phyloP scores from a whole-genome alignment of 2,888 invertebrate genomes.

The Cyrtodaria siliqua region DNA sequence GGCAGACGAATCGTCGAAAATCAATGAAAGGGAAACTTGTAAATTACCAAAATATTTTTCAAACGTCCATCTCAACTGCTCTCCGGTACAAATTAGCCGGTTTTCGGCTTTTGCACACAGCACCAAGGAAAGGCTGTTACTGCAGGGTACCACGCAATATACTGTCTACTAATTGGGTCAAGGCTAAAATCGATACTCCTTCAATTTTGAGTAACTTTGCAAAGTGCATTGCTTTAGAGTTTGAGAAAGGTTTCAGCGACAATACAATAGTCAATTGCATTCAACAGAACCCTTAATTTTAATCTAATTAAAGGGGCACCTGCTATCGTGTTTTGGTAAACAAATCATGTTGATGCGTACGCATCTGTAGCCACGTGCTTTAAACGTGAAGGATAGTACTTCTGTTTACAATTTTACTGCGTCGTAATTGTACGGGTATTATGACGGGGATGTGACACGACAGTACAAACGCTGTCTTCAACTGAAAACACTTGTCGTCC shows the following conservation, averaged over 20 bases:
- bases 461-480: too few species aligned
- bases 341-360: constrained; percentile 48
- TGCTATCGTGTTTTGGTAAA: constrained; percentile 28
- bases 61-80: constrained; percentile 2
- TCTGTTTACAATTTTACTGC: too few species aligned
- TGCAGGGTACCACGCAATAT: too few species aligned
- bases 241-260: too few species aligned
- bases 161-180: constrained; percentile 43
- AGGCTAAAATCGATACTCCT: constrained; percentile 28
- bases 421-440: too few species aligned
- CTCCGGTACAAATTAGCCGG: constrained; percentile 18
- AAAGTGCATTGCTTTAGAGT: too few species aligned
- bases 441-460: too few species aligned
- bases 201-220: too few species aligned
- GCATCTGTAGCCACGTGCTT: constrained; percentile 54
- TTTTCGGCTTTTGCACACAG: not conserved
- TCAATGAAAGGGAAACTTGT: constrained; percentile 5
- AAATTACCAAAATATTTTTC: constrained; percentile 1
- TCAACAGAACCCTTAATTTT: too few species aligned
- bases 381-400: too few species aligned
- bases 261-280: too few species aligned
- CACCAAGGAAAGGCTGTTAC: not conserved
- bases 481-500: too few species aligned
- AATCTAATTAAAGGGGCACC: constrained; percentile 11
- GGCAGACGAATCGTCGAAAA: constrained; percentile 1